Conservation (phyloP, 2,113 vertebrate genomes). For the Micronisus gabar region DNA sequence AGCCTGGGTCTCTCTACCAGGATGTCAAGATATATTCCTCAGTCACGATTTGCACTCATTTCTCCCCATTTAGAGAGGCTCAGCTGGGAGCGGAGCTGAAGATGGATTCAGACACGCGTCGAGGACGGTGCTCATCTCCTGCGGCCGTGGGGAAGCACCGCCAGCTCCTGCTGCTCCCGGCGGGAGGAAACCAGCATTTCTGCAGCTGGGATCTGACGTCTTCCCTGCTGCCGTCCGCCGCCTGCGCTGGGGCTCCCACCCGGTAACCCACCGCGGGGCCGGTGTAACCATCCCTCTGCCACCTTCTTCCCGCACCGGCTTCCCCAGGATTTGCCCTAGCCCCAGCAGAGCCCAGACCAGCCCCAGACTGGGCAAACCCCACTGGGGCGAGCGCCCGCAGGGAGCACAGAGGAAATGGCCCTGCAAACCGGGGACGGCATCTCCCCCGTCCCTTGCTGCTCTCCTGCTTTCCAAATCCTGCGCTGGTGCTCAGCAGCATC, state of each 20-base stretch:
- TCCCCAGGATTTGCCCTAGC: not conserved
- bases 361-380: not conserved
- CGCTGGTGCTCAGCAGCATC: not conserved
- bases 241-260: not conserved
- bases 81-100: not conserved
- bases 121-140: fast-evolving
- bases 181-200: not conserved
- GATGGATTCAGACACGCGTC: not conserved
- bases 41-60: not conserved
- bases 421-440: not conserved
- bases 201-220: not conserved
- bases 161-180: not conserved
- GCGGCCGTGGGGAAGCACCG: not conserved
- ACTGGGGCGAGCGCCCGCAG: fast-evolving
- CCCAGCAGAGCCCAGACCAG: not conserved
- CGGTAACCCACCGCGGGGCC: not conserved
- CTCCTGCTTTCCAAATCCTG: not conserved
- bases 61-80: not conserved
- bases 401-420: not conserved
- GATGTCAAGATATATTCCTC: not conserved
- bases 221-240: not conserved
- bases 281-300: not conserved
- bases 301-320: not conserved
- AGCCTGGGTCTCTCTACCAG: not conserved
- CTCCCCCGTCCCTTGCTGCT: not conserved